Percentiles rank a stretch among this genome's conserved stretches.
phyloP scores from a whole-genome alignment of 2,888 invertebrate species.

The Coelinius sp. region DNA sequence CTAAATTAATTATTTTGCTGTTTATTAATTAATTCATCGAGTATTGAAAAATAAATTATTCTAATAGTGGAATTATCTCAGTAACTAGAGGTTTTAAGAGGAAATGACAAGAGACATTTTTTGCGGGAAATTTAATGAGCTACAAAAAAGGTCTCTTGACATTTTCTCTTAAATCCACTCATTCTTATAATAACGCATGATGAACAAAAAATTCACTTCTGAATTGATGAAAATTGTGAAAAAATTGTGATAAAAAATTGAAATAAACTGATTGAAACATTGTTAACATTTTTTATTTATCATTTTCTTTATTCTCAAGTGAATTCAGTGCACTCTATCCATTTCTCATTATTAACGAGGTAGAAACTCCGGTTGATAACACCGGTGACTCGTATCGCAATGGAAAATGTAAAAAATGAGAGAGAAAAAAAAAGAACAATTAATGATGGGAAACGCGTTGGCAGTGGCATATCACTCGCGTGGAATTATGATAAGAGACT shows the following conservation, averaged over 20 bases:
- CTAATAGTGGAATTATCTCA: too few species aligned
- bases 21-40: too few species aligned
- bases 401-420: slow-evolving; percentile 15
- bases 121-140: too few species aligned
- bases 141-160: too few species aligned
- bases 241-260: not conserved
- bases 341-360: slow-evolving; percentile 4
- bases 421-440: not conserved
- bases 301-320: not conserved
- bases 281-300: not conserved
- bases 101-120: too few species aligned
- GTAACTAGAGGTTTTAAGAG: too few species aligned
- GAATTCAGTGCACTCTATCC: not conserved
- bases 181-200: too few species aligned
- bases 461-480: not conserved
- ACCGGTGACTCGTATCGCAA: not conserved
- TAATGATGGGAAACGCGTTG: not conserved
- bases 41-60: too few species aligned
- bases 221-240: not conserved
- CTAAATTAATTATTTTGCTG: too few species aligned
- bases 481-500: slow-evolving; percentile 12
- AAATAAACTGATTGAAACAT: not conserved
- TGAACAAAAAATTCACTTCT: too few species aligned
- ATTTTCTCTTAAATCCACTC: too few species aligned
- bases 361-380: slow-evolving; percentile 3